Conservation (phyloP, 2,888 invertebrate species). For the Belgica antarctica region DNA sequence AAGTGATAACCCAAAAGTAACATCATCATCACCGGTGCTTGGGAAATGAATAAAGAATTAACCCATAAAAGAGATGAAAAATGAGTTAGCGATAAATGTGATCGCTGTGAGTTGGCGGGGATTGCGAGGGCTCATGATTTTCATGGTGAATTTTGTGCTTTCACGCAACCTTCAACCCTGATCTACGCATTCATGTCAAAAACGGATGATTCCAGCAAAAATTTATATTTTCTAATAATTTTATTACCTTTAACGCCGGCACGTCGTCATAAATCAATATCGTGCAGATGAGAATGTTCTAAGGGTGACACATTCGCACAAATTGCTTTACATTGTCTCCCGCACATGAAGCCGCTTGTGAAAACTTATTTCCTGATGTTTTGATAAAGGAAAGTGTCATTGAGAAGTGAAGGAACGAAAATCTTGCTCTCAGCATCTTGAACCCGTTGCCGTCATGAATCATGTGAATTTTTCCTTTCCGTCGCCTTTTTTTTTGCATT, state of each 20-base stretch:
- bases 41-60: slow-evolving; percentile 8
- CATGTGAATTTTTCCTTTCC: not conserved
- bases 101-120: too few relatives aligned
- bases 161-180: too few relatives aligned
- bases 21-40: slow-evolving; percentile 14
- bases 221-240: slow-evolving; percentile 18
- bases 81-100: not conserved
- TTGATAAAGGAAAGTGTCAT: slow-evolving; percentile 25
- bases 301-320: not conserved
- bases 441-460: not conserved
- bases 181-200: not conserved
- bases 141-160: too few relatives aligned
- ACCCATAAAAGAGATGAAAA: not conserved
- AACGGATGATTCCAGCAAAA: not conserved
- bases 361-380: slow-evolving; percentile 1
- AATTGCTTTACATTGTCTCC: not conserved
- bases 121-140: too few relatives aligned
- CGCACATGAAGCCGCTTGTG: not conserved
- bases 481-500: too few relatives aligned
- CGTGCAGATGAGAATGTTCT: not conserved
- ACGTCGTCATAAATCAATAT: slow-evolving; percentile 9
- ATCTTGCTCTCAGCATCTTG: not conserved
- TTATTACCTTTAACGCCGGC: slow-evolving; percentile 17
- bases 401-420: not conserved
- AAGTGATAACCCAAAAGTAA: not conserved